These are phyloP conservation scores for Cataglyphis altisquamis DNA, from an alignment of 2,888 invertebrate genomes.

Conservation along the genomic window DNA sequence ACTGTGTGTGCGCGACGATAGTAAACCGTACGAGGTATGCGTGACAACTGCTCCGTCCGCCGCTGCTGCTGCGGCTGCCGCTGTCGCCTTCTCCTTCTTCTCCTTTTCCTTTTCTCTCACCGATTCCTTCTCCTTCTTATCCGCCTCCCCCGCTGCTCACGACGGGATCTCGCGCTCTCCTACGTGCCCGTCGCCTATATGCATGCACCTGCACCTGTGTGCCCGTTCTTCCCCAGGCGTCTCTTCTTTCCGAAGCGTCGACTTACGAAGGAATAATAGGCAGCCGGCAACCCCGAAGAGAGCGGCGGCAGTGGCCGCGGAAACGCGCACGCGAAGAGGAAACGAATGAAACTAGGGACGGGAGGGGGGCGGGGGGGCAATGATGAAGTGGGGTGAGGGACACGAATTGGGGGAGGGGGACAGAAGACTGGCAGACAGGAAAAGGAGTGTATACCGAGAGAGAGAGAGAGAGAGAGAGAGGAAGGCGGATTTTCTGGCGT, in stretches of 20 bases:
- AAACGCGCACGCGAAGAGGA: slow-evolving; percentile 70
- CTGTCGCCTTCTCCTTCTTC: background rate
- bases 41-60: background rate
- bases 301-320: slow-evolving; percentile 60
- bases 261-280: background rate
- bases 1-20: background rate
- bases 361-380: background rate
- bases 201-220: slow-evolving; percentile 76
- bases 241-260: slow-evolving; percentile 11
- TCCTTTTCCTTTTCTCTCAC: slow-evolving; percentile 23
- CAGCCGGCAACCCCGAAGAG: slow-evolving; percentile 34
- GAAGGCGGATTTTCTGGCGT: slow-evolving; percentile 9
- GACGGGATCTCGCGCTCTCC: slow-evolving; percentile 5
- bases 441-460: slow-evolving; percentile 1
- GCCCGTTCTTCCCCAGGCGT: slow-evolving; percentile 33
- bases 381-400: no score
- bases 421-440: slow-evolving; percentile 35
- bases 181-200: slow-evolving; percentile 43
- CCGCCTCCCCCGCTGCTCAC: background rate
- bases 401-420: background rate
- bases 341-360: slow-evolving; percentile 20
- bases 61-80: background rate
- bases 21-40: background rate
- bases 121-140: slow-evolving; percentile 41
- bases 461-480: slow-evolving; percentile 1